phyloP scores from a whole-genome alignment of 2,888 invertebrate species.

The Phyllotreta cruciferae region DNA sequence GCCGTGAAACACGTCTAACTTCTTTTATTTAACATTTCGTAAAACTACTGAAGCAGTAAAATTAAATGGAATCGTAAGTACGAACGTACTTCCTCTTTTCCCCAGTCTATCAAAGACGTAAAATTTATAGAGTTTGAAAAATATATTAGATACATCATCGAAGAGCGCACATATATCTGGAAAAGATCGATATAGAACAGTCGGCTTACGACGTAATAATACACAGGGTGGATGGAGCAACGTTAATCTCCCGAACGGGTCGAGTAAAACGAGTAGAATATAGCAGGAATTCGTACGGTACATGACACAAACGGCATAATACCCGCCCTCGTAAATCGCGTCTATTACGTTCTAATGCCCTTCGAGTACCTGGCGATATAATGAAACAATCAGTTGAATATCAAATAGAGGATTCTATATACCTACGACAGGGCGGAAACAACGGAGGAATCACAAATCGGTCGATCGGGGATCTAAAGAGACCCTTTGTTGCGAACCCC shows the following conservation, averaged over 20 bases:
- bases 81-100: not conserved
- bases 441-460: slow-evolving; percentile 41
- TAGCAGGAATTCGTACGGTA: too few species aligned
- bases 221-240: too few species aligned
- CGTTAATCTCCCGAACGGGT: too few species aligned
- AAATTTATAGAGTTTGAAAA: not conserved
- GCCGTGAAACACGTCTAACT: slow-evolving; percentile 6
- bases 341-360: slow-evolving; percentile 43
- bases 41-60: slow-evolving; percentile 9
- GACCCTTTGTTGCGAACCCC: slow-evolving; percentile 40
- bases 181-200: too few species aligned
- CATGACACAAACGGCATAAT: too few species aligned
- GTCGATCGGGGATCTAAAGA: slow-evolving; percentile 45
- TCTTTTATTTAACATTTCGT: slow-evolving; percentile 4
- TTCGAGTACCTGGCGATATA: slow-evolving; percentile 42
- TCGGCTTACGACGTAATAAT: too few species aligned
- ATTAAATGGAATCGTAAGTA: slow-evolving; percentile 3
- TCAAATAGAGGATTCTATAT: slow-evolving; percentile 40
- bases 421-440: slow-evolving; percentile 21
- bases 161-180: too few species aligned
- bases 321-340: slow-evolving; percentile 40
- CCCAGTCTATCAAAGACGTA: slow-evolving; percentile 1
- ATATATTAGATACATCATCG: too few species aligned
- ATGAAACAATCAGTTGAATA: slow-evolving; percentile 49
- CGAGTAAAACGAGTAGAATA: too few species aligned